These are phyloP conservation scores for Caenorhabditis sp. DNA, from an alignment of 2,888 invertebrate species.

Conservation along the genomic window DNA sequence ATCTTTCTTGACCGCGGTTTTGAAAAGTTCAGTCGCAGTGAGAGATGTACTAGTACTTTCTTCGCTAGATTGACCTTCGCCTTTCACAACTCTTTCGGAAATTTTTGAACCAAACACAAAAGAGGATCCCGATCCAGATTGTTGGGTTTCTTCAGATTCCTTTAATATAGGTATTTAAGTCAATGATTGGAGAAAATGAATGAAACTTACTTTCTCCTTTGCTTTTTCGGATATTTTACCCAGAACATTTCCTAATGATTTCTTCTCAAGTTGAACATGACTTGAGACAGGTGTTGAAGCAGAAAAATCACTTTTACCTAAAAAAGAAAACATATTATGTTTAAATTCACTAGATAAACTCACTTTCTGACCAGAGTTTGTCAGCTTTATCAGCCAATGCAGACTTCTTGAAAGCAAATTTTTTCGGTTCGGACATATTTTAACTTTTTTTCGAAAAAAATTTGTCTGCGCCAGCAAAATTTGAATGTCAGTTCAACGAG, in stretches of 20 bases:
- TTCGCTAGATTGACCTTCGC: conserved; percentile 8
- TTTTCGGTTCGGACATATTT: conserved; percentile 13
- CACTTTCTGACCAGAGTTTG: conserved; percentile 51
- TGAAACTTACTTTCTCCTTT: background rate
- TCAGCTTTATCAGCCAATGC: conserved; percentile 48
- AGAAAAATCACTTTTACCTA: conserved; percentile 44
- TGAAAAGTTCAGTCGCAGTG: conserved; percentile 43
- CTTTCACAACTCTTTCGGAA: conserved; percentile 36
- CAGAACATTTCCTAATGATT: conserved; percentile 40
- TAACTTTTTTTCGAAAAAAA: conserved; percentile 1
- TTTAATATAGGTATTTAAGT: conserved; percentile 8
- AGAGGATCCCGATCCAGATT: background rate
- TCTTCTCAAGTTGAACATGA: conserved; percentile 43
- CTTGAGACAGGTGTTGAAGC: conserved; percentile 21
- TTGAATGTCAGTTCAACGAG: background rate
- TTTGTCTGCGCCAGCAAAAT: background rate
- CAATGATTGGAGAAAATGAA: conserved; percentile 7
- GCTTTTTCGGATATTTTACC: conserved; percentile 10
- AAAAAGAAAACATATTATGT: conserved; percentile 4
- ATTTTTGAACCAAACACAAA: conserved; percentile 53
- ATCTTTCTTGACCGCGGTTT: conserved; percentile 31
- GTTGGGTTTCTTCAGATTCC: conserved; percentile 7
- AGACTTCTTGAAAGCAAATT: conserved; percentile 39
- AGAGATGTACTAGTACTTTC: conserved; percentile 4
- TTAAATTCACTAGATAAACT: no score